These are phyloP conservation scores for Pyrgus malvae DNA, from an alignment of 2,888 invertebrate species.

Conservation along the genomic window DNA sequence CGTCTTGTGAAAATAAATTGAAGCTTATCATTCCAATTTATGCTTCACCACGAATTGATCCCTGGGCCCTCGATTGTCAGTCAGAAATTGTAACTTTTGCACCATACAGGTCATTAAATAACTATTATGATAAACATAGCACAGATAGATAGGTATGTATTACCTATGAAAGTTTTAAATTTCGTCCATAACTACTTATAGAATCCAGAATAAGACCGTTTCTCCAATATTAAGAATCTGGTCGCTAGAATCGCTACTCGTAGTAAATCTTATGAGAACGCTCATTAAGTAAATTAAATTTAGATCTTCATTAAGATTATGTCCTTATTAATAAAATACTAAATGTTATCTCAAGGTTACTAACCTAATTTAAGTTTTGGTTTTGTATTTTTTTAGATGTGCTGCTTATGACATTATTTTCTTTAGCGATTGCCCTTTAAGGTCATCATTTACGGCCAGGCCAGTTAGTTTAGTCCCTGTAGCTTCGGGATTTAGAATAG, in stretches of 20 bases:
- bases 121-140: too few species aligned
- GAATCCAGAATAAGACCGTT: constrained; percentile 34
- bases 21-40: too few species aligned
- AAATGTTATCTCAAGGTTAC: not conserved
- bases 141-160: too few species aligned
- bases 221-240: constrained; percentile 41
- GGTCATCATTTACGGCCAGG: not conserved
- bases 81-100: too few species aligned
- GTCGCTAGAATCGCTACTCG: constrained; percentile 33
- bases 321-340: constrained; percentile 6
- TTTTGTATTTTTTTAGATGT: not conserved
- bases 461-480: too few species aligned
- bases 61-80: too few species aligned
- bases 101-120: too few species aligned
- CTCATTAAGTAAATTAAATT: constrained; percentile 24
- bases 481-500: too few species aligned
- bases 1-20: too few species aligned
- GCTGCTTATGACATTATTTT: not conserved
- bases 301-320: constrained; percentile 22
- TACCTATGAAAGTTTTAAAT: too few species aligned
- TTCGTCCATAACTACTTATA: too few species aligned
- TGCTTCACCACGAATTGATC: too few species aligned
- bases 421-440: not conserved
- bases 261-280: constrained; percentile 38
- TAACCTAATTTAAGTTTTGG: not conserved